Percentiles rank a stretch among this genome's conserved stretches.
phyloP scores from a whole-genome alignment of 2,797 vertebrate species.

The Pogonophryne albipinna region DNA sequence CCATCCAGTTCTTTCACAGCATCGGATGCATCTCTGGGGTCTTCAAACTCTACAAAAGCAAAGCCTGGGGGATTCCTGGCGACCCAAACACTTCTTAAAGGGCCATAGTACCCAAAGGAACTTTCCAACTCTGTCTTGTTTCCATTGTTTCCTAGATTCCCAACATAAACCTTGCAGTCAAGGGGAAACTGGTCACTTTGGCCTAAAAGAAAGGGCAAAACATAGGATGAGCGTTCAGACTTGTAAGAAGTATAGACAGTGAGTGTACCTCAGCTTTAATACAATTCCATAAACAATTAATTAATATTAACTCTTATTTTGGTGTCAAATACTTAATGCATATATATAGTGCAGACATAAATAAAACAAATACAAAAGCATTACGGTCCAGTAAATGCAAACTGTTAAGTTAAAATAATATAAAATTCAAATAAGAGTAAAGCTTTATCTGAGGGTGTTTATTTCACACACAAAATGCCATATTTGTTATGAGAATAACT shows the following conservation, averaged over 20 bases:
- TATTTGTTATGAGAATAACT: not conserved
- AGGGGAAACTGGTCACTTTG: constrained; percentile 78
- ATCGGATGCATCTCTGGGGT: constrained; percentile 96
- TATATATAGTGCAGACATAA: no score
- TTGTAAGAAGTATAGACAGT: not conserved
- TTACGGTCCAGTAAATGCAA: not conserved
- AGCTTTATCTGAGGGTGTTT: no score
- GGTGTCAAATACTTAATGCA: not conserved
- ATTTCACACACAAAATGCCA: not conserved
- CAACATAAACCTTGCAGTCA: constrained; percentile 98
- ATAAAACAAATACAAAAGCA: no score
- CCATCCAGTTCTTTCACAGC: constrained; percentile 97
- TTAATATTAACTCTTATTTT: no score
- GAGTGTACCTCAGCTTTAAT: not conserved
- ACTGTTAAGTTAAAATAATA: not conserved
- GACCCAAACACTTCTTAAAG: constrained; percentile 96
- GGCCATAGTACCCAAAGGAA: constrained; percentile 97
- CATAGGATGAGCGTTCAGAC: not conserved
- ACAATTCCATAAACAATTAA: not conserved
- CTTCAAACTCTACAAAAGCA: constrained; percentile 98
- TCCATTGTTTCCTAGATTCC: constrained; percentile 97
- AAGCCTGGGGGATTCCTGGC: constrained; percentile 98
- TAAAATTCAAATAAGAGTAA: not conserved
- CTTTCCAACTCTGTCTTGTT: constrained; percentile 97
- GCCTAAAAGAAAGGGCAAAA: constrained; percentile 43